Evolutionary conservation across 2,797 vertebrate species (phyloP).

Genomic region (Anas capensis): DNA sequence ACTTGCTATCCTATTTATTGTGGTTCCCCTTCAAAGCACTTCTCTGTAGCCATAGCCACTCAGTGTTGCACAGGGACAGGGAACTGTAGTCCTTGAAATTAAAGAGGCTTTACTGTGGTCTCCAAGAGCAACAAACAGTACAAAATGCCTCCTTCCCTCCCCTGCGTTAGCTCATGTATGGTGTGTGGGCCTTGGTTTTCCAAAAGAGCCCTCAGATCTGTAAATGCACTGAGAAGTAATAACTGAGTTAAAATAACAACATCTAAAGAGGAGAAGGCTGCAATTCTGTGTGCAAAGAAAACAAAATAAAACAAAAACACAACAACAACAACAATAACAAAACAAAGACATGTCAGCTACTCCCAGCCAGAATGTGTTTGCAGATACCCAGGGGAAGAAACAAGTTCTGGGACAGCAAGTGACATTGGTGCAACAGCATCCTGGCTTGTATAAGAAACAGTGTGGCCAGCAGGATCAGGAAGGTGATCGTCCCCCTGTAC

Average conservation of each 20-base stretch:
- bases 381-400: background rate
- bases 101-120: background rate
- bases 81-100: background rate
- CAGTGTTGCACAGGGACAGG: background rate
- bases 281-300: background rate
- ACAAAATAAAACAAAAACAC: background rate
- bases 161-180: background rate
- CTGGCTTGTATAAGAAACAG: too few relatives aligned
- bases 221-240: background rate
- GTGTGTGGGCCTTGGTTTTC: slow-evolving; percentile 18
- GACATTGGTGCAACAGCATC: rapidly evolving
- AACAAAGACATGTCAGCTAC: background rate
- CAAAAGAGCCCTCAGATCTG: slow-evolving; percentile 1
- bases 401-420: background rate
- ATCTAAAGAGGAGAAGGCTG: background rate
- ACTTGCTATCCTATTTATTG: background rate
- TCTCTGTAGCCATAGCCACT: background rate
- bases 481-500: too few relatives aligned
- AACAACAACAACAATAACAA: background rate
- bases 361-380: background rate
- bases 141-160: background rate
- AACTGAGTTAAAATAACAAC: background rate
- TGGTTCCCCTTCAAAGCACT: background rate
- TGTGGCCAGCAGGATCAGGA: too few relatives aligned
- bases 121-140: background rate